Evolutionary conservation across 2,888 invertebrate genomes (phyloP).

Genomic region (Corythucha ciliata): DNA sequence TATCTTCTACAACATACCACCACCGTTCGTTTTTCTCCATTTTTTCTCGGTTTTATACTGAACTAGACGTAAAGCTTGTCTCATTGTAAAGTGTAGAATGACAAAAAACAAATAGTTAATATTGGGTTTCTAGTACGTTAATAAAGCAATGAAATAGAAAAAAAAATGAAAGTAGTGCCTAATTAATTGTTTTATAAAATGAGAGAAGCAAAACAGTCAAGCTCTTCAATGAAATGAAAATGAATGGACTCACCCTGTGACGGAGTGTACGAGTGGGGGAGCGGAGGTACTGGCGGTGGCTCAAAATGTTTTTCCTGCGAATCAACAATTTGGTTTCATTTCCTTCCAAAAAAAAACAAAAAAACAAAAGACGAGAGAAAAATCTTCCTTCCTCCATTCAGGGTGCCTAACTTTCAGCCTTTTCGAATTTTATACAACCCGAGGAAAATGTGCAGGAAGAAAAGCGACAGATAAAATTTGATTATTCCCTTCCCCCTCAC

Average conservation of each 20-base stretch:
- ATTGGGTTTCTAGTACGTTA: not conserved
- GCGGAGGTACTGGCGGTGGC: conserved; percentile 35
- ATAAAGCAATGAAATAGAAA: not conserved
- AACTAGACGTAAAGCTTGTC: conserved; percentile 1
- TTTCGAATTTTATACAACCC: no score
- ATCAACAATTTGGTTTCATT: no score
- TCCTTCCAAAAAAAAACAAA: no score
- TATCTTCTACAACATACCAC: conserved; percentile 37
- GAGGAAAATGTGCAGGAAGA: no score
- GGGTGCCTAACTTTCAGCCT: no score
- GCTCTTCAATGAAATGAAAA: not conserved
- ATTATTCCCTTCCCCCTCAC: not conserved
- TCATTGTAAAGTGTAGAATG: conserved; percentile 2
- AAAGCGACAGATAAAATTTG: not conserved
- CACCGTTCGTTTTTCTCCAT: conserved; percentile 19
- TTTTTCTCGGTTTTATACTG: conserved; percentile 21
- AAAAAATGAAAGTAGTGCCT: not conserved
- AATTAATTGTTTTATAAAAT: not conserved
- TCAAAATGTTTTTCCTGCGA: conserved; percentile 27
- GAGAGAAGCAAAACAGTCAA: not conserved
- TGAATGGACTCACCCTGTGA: conserved; percentile 29
- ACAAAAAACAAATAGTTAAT: not conserved
- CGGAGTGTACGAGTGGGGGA: conserved; percentile 35
- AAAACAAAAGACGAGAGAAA: no score
- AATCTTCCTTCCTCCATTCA: no score